Evolutionary conservation across 2,113 vertebrate species (phyloP).

Genomic region (Pachypanchax playfairii): DNA sequence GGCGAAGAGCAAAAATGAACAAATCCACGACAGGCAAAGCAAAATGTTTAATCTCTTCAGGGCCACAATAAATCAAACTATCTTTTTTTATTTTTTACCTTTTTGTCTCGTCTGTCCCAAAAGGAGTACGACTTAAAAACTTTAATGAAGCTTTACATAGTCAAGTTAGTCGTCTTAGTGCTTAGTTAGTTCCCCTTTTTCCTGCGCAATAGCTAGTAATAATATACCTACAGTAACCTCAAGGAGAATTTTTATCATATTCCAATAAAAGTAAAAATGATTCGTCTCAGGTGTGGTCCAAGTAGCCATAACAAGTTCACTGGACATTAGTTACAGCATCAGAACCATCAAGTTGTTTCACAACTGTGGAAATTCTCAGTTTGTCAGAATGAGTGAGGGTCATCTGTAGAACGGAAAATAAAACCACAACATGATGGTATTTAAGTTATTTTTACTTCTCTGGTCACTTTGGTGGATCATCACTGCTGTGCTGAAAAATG

Average conservation of each 20-base stretch:
- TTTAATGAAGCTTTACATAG: background rate
- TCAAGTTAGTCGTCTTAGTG: background rate
- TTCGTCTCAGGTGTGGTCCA: slow-evolving; percentile 31
- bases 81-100: too few species aligned
- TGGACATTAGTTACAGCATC: too few species aligned
- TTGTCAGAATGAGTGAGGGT: background rate
- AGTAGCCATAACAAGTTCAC: slow-evolving; percentile 42
- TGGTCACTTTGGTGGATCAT: slow-evolving; percentile 32
- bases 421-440: slow-evolving; percentile 8
- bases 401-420: slow-evolving; percentile 1
- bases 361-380: background rate
- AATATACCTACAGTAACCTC: background rate
- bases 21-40: too few species aligned
- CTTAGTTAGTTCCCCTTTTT: background rate
- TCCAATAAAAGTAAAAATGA: slow-evolving; percentile 12
- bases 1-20: too few species aligned
- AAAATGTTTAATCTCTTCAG: too few species aligned
- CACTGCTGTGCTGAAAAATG: slow-evolving; percentile 12
- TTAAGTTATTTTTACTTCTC: background rate
- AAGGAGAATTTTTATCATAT: background rate
- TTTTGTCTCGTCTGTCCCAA: too few species aligned
- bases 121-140: background rate
- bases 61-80: too few species aligned
- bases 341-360: slow-evolving; percentile 13
- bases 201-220: too few species aligned